Evolutionary conservation across 2,113 vertebrate genomes (phyloP), one percentile per base, ranked within the genome.

Genomic region (Pomatorhinus ruficollis): DNA sequence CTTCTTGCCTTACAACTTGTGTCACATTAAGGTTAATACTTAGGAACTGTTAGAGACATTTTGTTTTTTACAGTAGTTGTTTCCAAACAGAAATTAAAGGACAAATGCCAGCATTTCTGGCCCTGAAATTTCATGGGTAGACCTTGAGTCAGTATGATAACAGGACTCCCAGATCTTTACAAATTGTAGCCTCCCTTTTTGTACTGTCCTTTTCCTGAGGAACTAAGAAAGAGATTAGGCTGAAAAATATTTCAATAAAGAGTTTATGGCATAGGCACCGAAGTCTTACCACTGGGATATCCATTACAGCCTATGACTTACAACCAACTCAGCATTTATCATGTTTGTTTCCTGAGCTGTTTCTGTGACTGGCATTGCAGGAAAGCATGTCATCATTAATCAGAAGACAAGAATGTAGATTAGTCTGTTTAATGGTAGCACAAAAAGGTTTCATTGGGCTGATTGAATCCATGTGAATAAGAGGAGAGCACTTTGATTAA

Each of bases 321-420:
- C n/a, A 30, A 54, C 13, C 12, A 74, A n/a, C 33, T 59, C 0
- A 1, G 3, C 6, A 5, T 70, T 25, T n/a, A 28, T 21, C 2
- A 2, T 33, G 23, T 7, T 76, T 87, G 30, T 61, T 84, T 50
- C 15, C 24, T 76, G 61, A 72, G 40, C 28, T 47, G 21, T 61
- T 85, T 76, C 57, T 79, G 11, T 15, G 30, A 76, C 7, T 77
- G 75, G 10, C 42, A 53, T 77, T 91, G 45, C 28, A 88, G 54
- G 15, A 93, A 93, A 56, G 12, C 16, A 21, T 53, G 52, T 44
- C 23, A 27, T 72, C 91, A 45, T 52, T 69, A 83, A 13, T 49
- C 42, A 70, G 85, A 83, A 57, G 37, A 64, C 2, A 3, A 49
- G 42, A 68, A 52, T 0, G 2, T 17, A 64, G 33, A 54, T 56